Conservation (phyloP, 2,797 vertebrate genomes). For the Sarcoramphus papa region DNA sequence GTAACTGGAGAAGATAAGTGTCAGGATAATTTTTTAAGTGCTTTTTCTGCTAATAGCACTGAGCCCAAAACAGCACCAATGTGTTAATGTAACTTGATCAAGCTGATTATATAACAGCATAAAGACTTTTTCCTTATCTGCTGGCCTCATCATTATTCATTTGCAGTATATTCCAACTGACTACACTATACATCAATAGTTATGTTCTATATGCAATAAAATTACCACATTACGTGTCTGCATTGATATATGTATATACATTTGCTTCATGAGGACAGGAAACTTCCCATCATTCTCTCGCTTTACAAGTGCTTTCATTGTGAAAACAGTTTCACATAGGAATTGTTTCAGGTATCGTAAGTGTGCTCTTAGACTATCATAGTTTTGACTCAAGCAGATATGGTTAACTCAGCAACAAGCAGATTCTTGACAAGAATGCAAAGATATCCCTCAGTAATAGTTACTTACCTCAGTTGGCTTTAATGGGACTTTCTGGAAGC, state of each 20-base stretch:
- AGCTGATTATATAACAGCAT: slow-evolving; percentile 25
- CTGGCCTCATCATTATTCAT: slow-evolving; percentile 52
- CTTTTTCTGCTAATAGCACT: slow-evolving; percentile 16
- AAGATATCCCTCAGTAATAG: neutral
- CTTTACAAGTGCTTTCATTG: neutral
- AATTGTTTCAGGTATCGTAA: neutral
- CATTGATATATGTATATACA: neutral
- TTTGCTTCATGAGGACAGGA: neutral
- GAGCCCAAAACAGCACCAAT: slow-evolving; percentile 5
- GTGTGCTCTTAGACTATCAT: neutral
- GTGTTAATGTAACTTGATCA: slow-evolving; percentile 53
- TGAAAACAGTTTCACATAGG: neutral
- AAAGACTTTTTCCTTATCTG: slow-evolving; percentile 20
- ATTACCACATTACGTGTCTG: slow-evolving; percentile 18
- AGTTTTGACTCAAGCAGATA: neutral
- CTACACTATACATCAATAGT: slow-evolving; percentile 29
- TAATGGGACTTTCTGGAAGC: neutral
- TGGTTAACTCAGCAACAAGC: neutral
- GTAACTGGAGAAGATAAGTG: slow-evolving; percentile 1
- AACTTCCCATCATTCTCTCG: neutral
- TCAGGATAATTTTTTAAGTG: slow-evolving; percentile 32
- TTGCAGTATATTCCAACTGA: slow-evolving; percentile 17
- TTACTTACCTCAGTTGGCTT: neutral
- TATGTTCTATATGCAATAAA: slow-evolving; percentile 34
- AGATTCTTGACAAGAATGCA: neutral